Evolutionary conservation across 2,888 invertebrate genomes (phyloP).

Genomic region (Byasa hedistus): DNA sequence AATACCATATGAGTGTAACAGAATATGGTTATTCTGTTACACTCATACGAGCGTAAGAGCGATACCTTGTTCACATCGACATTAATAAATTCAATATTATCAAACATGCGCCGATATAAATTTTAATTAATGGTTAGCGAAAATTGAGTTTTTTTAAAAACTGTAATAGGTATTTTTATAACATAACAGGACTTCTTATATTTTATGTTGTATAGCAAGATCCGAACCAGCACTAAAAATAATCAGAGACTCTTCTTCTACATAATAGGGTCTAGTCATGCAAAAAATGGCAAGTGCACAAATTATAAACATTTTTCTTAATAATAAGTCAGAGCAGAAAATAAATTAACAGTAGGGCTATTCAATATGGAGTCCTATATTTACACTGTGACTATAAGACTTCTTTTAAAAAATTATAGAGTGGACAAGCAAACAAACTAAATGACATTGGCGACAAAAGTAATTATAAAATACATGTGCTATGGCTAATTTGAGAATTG

Average conservation of each 20-base stretch:
- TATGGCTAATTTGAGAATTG: neutral
- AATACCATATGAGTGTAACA: too few relatives aligned
- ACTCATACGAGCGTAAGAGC: too few relatives aligned
- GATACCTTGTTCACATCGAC: conserved; percentile 12
- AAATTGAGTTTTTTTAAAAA: too few relatives aligned
- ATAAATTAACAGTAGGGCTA: neutral
- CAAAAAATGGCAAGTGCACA: neutral
- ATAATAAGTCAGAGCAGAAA: neutral
- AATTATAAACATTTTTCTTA: neutral
- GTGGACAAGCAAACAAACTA: neutral
- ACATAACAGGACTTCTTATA: neutral
- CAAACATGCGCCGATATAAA: neutral
- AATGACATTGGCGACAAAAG: neutral
- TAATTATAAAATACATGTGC: neutral
- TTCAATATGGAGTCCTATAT: neutral
- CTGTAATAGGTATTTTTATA: too few relatives aligned
- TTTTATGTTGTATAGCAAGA: neutral
- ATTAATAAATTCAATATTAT: conserved; percentile 14
- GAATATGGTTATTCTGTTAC: too few relatives aligned
- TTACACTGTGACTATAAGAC: neutral
- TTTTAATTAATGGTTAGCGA: too few relatives aligned
- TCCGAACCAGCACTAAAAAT: too few relatives aligned
- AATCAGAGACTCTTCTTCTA: neutral
- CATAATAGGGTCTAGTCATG: neutral
- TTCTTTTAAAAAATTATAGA: neutral